Conservation (phyloP, 2,888 invertebrate genomes). For the Meandrusa payeni region DNA sequence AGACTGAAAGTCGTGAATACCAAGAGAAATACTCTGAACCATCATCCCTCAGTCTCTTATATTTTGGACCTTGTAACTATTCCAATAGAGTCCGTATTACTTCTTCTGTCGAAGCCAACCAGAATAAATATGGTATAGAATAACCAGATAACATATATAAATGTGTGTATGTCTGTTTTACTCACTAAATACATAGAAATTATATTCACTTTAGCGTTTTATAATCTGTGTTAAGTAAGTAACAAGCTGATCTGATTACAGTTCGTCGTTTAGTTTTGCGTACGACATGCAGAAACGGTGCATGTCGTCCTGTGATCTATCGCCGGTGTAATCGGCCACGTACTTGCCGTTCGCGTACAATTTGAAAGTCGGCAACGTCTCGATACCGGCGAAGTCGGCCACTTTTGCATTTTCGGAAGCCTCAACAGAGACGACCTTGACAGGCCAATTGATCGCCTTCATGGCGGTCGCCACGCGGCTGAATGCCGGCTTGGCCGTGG, state of each 20-base stretch:
- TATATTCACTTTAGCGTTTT: too few species aligned
- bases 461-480: conserved; percentile 77
- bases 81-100: too few species aligned
- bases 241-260: conserved; percentile 48
- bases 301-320: conserved; percentile 78
- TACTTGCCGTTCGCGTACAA: conserved; percentile 77
- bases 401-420: conserved; percentile 82
- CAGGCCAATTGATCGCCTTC: conserved; percentile 52
- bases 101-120: too few species aligned
- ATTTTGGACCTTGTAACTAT: too few species aligned
- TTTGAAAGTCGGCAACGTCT: conserved; percentile 85
- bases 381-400: conserved; percentile 81
- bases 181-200: too few species aligned
- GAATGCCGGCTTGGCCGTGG: conserved; percentile 84
- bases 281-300: conserved; percentile 63
- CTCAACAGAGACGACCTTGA: conserved; percentile 82
- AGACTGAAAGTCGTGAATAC: too few species aligned
- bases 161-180: too few species aligned
- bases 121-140: too few species aligned
- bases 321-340: conserved; percentile 79
- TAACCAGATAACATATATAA: too few species aligned
- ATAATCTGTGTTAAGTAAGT: too few species aligned
- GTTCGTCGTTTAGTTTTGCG: conserved; percentile 59
- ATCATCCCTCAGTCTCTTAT: too few species aligned
- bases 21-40: too few species aligned